phyloP scores from a whole-genome alignment of 2,113 vertebrate species.

The Seriola aureovittata region DNA sequence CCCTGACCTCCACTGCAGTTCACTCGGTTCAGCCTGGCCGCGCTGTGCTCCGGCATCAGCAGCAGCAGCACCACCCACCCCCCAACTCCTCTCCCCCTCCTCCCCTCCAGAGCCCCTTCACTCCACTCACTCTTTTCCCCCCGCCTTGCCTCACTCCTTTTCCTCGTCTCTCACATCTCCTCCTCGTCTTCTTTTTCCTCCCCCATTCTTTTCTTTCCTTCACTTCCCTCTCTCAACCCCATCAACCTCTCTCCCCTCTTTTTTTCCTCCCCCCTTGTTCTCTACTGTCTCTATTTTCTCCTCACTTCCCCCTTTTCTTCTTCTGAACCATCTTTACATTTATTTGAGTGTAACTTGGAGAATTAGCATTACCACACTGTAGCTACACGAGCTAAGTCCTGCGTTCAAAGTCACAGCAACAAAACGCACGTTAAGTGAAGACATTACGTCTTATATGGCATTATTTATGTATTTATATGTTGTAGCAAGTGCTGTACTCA shows the following conservation, averaged over 20 bases:
- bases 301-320: not conserved
- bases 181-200: conserved; percentile 10
- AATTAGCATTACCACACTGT: not conserved
- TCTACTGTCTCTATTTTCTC: conserved; percentile 4
- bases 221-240: conserved; percentile 21
- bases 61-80: conserved; percentile 26
- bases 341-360: not conserved
- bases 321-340: not conserved
- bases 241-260: not conserved
- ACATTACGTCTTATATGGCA: not conserved
- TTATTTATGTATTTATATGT: not conserved
- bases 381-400: not conserved
- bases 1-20: conserved; percentile 87
- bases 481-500: not conserved
- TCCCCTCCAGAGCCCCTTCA: conserved; percentile 50
- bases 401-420: not conserved
- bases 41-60: conserved; percentile 80
- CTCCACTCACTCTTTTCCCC: conserved; percentile 48
- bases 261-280: conserved; percentile 1
- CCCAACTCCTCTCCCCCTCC: conserved; percentile 21
- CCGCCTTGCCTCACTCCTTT: conserved; percentile 38
- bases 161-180: conserved; percentile 39
- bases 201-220: conserved; percentile 23
- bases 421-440: not conserved
- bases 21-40: conserved; percentile 87